Evolutionary conservation across 2,113 vertebrate genomes (phyloP).

Genomic region (Burhinus oedicnemus): DNA sequence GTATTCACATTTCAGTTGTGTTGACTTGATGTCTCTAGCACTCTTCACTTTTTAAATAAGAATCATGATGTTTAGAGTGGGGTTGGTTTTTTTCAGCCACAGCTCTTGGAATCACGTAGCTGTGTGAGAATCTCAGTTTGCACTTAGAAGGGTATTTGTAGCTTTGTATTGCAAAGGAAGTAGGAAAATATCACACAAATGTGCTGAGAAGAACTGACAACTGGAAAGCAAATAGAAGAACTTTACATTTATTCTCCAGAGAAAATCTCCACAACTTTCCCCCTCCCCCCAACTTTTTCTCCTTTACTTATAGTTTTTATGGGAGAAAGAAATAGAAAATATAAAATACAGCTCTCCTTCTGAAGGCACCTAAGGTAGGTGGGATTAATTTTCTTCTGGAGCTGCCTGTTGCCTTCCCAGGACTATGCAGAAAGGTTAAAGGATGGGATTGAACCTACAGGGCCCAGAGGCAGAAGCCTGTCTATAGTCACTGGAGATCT

Average conservation of each 20-base stretch:
- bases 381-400: neutral
- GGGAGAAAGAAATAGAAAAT: neutral
- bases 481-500: neutral
- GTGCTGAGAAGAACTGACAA: neutral
- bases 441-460: neutral
- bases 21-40: neutral
- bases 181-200: conserved; percentile 36
- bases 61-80: neutral
- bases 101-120: neutral
- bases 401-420: neutral
- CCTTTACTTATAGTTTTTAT: neutral
- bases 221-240: neutral
- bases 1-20: neutral
- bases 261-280: neutral
- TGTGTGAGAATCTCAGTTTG: conserved; percentile 37
- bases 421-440: neutral
- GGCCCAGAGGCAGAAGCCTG: neutral
- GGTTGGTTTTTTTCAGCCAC: neutral
- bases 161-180: conserved; percentile 20
- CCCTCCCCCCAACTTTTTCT: neutral
- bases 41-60: neutral
- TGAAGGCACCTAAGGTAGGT: neutral
- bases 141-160: neutral
- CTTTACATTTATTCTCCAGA: neutral
- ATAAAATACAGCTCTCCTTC: neutral